Conservation (phyloP, 2,113 vertebrate genomes). For the Alexandromys fortis region DNA sequence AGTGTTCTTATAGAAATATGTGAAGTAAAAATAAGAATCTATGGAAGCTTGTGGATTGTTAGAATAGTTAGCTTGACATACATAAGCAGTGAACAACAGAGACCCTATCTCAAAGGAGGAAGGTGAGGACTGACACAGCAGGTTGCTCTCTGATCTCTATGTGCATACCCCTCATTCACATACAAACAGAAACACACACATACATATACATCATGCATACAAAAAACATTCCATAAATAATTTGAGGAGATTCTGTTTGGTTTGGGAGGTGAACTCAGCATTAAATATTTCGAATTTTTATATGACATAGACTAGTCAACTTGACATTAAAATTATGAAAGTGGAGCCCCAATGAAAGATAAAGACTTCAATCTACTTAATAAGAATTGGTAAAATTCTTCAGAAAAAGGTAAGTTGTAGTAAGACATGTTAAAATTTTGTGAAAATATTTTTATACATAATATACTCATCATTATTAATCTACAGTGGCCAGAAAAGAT, state of each 20-base stretch:
- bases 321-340: neutral
- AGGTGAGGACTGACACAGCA: neutral
- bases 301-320: neutral
- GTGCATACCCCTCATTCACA: neutral
- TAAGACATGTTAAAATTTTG: neutral
- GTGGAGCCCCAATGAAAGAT: neutral
- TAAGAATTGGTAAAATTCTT: neutral
- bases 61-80: neutral
- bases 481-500: neutral
- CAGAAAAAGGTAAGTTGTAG: neutral
- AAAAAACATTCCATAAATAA: neutral
- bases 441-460: neutral
- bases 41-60: neutral
- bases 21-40: neutral
- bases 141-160: neutral
- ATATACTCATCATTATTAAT: neutral
- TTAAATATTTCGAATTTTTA: constrained; percentile 18
- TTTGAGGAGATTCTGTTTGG: neutral
- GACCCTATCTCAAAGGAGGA: neutral
- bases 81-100: neutral
- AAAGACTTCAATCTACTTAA: neutral
- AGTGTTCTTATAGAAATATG: neutral
- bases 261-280: neutral
- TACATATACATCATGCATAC: neutral
- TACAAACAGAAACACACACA: neutral